phyloP scores from a whole-genome alignment of 2,888 invertebrate species.

The Ametastegia equiseti region DNA sequence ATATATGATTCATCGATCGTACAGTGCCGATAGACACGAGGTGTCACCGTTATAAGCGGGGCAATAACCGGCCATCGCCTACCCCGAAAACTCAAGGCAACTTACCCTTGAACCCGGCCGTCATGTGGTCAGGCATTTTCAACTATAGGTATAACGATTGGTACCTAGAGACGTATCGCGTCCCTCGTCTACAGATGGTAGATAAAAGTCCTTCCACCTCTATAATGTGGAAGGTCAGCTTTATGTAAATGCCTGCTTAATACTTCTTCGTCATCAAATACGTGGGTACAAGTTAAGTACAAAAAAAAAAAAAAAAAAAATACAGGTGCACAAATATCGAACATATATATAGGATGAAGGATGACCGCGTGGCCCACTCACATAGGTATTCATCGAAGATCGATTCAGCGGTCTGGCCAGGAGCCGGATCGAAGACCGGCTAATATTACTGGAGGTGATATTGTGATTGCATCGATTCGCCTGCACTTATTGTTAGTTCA shows the following conservation, averaged over 20 bases:
- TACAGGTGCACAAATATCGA: conserved; percentile 1
- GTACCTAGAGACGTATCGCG: conserved; percentile 12
- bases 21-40: conserved; percentile 30
- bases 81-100: conserved; percentile 39
- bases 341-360: conserved; percentile 6
- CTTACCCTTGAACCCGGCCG: conserved; percentile 42
- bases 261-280: neutral
- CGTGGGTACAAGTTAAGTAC: neutral
- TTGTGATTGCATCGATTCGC: conserved; percentile 12
- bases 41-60: conserved; percentile 44
- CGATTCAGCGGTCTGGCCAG: conserved; percentile 21
- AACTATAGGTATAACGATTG: neutral
- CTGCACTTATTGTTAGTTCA: neutral
- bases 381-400: conserved; percentile 24
- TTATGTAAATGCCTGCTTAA: neutral
- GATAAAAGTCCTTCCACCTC: conserved; percentile 43
- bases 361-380: conserved; percentile 32
- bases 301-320: neutral
- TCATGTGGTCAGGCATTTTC: conserved; percentile 41
- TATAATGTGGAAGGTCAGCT: conserved; percentile 34
- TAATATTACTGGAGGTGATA: neutral
- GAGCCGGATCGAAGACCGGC: conserved; percentile 1
- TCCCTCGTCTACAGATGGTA: conserved; percentile 11
- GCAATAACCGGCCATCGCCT: conserved; percentile 42
- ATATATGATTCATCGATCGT: conserved; percentile 29